Conservation (phyloP, 1,140 invertebrate genomes). For the Heliothis subflexa region DNA sequence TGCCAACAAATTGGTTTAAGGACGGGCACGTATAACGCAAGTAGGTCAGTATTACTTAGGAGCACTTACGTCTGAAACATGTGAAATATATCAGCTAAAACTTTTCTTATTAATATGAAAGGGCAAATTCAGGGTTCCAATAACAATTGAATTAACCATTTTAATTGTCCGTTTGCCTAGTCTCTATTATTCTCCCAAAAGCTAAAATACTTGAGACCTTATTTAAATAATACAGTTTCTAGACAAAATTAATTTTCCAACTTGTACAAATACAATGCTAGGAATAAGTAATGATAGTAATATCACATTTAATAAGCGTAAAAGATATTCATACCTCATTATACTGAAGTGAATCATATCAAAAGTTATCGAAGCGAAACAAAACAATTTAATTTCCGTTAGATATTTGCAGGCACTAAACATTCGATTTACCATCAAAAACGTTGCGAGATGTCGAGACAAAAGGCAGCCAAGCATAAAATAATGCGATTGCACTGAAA, state of each 20-base stretch:
- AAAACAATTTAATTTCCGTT: not conserved
- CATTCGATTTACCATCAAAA: slow-evolving; percentile 16
- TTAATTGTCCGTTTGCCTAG: not conserved
- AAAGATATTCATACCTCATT: too few species aligned
- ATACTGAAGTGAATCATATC: too few species aligned
- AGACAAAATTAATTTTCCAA: too few species aligned
- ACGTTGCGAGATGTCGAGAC: not conserved
- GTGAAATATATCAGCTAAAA: not conserved
- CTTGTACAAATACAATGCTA: too few species aligned
- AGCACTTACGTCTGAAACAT: not conserved
- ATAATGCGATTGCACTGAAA: slow-evolving; percentile 11
- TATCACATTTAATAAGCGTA: too few species aligned
- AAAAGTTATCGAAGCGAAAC: not conserved
- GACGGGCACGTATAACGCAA: slow-evolving; percentile 19
- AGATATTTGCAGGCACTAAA: not conserved
- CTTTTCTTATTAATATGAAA: not conserved
- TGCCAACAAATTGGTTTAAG: slow-evolving; percentile 38
- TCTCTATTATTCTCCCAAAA: too few species aligned
- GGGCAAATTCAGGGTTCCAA: not conserved
- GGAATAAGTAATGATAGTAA: too few species aligned
- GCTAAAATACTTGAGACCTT: too few species aligned
- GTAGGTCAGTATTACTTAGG: not conserved
- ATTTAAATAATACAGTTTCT: too few species aligned
- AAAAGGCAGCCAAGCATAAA: slow-evolving; percentile 23
- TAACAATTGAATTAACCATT: not conserved